Base-by-base conservation (phyloP, 2,797 vertebrate species). In the Gallinago solitaria region DNA sequence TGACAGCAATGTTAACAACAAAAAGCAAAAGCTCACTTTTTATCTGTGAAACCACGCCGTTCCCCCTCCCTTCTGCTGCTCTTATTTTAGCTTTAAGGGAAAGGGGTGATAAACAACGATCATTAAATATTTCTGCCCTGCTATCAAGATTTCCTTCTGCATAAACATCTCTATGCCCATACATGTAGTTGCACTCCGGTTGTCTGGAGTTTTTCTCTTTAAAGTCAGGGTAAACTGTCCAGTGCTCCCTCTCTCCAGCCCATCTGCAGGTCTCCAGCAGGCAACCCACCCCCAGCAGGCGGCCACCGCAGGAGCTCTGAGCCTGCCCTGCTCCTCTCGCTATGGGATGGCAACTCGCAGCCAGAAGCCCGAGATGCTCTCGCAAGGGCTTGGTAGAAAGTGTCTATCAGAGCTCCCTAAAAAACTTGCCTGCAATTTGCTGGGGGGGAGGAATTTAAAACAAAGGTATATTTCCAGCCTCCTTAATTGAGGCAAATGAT, bases 351-450 rank as follows among this genome's bases (percentile, higher is more conserved):
- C 12, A 50, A 3, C 30, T n/a, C 63, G 35, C 53, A 70, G 30
- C 35, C n/a, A 80, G 35, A 33, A 79, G 23, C 17, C 9, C 4
- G 12, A 9, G 21, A 11, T 9, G 0, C 13, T 13, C 23, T 21
- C 1, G 1, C 18, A 39, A 37, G 17, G 10, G 12, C 8, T 16
- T 35, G 16, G 19, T 12, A 47, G 45, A n/a, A 57, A 67, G 28
- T 0, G 0, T 6, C 74, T 51, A 0, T 5, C 4, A 0, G 9
- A 57, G 8, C 12, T 87, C 28, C 56, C 5, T 5, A 32, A 60
- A 5, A 9, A 41, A 59, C 18, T 32, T 39, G 21, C 21, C 24
- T 5, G 4, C 18, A 24, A 8, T 20, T 48, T 51, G 8, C n/a
- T 10, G 5, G 1, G 10, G 11, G 4, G 43, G 41, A 4, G 43